phyloP scores from a whole-genome alignment of 1,140 invertebrate species.

The Microvelia longipes region DNA sequence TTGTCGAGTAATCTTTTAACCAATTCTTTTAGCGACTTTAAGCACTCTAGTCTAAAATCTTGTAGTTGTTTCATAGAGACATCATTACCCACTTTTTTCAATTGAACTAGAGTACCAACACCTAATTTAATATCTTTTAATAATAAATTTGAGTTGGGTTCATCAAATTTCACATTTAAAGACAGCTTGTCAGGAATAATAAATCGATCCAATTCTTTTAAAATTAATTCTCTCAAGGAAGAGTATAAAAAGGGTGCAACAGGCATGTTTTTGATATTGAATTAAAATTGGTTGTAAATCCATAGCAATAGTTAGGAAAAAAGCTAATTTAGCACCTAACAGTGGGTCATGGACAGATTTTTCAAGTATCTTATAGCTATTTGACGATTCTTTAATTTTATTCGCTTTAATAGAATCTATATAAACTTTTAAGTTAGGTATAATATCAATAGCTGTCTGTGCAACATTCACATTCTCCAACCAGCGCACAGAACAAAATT shows the following conservation, averaged over 20 bases:
- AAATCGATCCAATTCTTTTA: background rate
- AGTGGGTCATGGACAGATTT: conserved; percentile 17
- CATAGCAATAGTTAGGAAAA: conserved; percentile 17
- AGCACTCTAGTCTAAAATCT: background rate
- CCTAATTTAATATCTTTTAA: conserved; percentile 4
- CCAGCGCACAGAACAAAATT: conserved; percentile 22
- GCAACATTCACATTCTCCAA: conserved; percentile 21
- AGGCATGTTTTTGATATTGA: conserved; percentile 14
- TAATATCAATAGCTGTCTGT: conserved; percentile 16
- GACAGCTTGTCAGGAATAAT: background rate
- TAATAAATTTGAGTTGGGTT: background rate
- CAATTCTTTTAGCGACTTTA: background rate
- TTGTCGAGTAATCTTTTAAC: background rate
- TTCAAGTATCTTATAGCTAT: background rate
- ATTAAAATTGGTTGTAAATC: conserved; percentile 19
- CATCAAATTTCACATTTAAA: background rate
- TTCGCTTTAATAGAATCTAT: background rate
- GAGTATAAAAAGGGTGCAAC: conserved; percentile 14
- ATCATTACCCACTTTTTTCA: background rate
- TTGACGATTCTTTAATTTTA: conserved; percentile 2
- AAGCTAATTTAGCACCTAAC: conserved; percentile 19
- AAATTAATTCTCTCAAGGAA: background rate
- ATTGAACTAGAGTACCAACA: background rate
- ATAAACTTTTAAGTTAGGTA: conserved; percentile 7
- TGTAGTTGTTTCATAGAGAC: background rate